Percentiles rank a stretch among this genome's conserved stretches.
These are phyloP conservation scores for Nymphalis c-album DNA, from an alignment of 2,888 invertebrate species.

Conservation along the genomic window DNA sequence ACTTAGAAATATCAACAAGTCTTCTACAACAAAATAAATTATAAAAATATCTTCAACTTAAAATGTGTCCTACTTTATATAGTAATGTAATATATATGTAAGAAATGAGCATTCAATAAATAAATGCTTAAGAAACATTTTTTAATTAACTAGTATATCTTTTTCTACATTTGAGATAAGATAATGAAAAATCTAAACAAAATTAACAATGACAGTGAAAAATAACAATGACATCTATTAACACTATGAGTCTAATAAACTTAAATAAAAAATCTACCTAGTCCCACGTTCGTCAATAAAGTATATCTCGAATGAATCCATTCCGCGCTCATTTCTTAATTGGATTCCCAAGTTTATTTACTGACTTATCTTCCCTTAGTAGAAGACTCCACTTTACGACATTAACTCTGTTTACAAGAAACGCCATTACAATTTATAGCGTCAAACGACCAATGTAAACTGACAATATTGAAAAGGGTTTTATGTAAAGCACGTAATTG, in stretches of 20 bases:
- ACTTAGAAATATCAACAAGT: too few relatives aligned
- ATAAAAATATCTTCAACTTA: too few relatives aligned
- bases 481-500: slow-evolving; percentile 32
- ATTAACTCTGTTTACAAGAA: slow-evolving; percentile 58
- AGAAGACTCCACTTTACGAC: slow-evolving; percentile 66
- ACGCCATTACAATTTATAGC: slow-evolving; percentile 37
- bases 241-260: background rate
- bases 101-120: too few relatives aligned
- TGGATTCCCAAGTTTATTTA: slow-evolving; percentile 77
- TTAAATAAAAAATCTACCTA: slow-evolving; percentile 48
- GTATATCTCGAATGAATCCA: slow-evolving; percentile 67
- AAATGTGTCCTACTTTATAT: too few relatives aligned
- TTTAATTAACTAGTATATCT: too few relatives aligned
- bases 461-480: slow-evolving; percentile 33
- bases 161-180: background rate
- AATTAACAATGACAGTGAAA: background rate
- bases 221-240: background rate
- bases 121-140: too few relatives aligned
- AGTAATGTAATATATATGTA: too few relatives aligned
- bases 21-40: too few relatives aligned
- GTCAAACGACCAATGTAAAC: slow-evolving; percentile 34
- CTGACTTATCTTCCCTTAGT: slow-evolving; percentile 69
- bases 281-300: slow-evolving; percentile 68
- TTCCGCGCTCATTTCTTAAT: slow-evolving; percentile 74
- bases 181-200: background rate